Evolutionary conservation across 2,888 invertebrate species (phyloP), one percentile per base, ranked within the genome.

Genomic region (Agrochola circellaris): DNA sequence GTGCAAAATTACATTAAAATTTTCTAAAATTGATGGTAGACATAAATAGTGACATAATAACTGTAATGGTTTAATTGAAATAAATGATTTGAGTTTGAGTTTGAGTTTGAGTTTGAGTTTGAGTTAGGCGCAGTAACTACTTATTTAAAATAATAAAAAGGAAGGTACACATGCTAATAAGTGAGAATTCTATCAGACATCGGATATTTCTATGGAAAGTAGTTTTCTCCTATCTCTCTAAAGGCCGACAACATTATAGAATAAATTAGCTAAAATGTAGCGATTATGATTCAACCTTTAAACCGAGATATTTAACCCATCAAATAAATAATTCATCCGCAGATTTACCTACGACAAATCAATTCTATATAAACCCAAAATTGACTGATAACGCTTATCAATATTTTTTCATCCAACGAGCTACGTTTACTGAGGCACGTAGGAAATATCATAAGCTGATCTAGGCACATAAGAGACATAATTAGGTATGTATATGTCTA

Each of bases 361-460:
- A 75, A 45, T 45, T 62, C 26, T 64, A 20, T 48, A 20, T 61
- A 26, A 42, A 70, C 58, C 26, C 13, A 17, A 79, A 75, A 75
- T 75, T 65, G 6, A 62, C 62, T 67, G 73, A 82, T 78, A 73
- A 54, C 62, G 38, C 34, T 4, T 65, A 75, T 79, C 67, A 81
- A 56, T 62, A 73, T 73, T 73, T 65, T 51, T 77, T 77, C 68
- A 60, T 60, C 20, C 67, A 56, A n/a, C 4, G 0, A 45, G 15
- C 45, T 15, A 79, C 58, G 75, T 56, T 45, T 51, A 51, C 51
- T 61, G n/a, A 64, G 54, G 70, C 81, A 83, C 78, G 51, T 76
- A 73, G 51, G 54, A 83, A 58, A 62, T 70, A 67, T 67, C 15
- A 2, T 73, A 60, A 17, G n/a, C 26, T 15, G 26, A 51, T 71